Conservation (phyloP, 2,888 invertebrate genomes). For the Fragum whitleyi region DNA sequence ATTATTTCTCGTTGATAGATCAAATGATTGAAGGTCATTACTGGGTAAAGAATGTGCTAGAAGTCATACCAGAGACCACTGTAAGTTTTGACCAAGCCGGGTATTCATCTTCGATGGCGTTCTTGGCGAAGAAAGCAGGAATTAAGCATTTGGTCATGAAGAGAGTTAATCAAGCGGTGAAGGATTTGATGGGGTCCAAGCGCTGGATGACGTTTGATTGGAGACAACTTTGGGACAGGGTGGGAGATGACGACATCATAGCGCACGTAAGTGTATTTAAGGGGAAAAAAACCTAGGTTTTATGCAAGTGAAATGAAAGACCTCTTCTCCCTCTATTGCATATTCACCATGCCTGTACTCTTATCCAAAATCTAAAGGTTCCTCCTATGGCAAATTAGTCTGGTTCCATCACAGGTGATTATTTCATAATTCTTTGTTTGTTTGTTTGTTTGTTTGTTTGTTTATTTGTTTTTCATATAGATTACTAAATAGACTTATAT, state of each 20-base stretch:
- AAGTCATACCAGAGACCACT: conserved; percentile 83
- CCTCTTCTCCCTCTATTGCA: too few relatives aligned
- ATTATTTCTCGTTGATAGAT: conserved; percentile 77
- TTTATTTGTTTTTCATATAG: too few relatives aligned
- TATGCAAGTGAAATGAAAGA: too few relatives aligned
- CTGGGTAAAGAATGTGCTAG: conserved; percentile 85
- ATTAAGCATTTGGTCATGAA: conserved; percentile 77
- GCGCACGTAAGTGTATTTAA: conserved; percentile 5
- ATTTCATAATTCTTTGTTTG: too few relatives aligned
- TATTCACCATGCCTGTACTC: too few relatives aligned
- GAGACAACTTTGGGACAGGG: conserved; percentile 90
- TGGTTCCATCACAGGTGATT: too few relatives aligned
- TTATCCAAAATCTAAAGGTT: too few relatives aligned
- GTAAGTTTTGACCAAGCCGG: conserved; percentile 83
- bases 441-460: too few relatives aligned
- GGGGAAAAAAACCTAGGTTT: too few relatives aligned
- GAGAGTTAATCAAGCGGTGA: conserved; percentile 91
- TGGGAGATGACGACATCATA: conserved; percentile 87
- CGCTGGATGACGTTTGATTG: conserved; percentile 95
- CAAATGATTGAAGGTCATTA: conserved; percentile 81
- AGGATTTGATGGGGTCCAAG: conserved; percentile 91
- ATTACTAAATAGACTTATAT: too few relatives aligned
- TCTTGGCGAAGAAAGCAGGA: conserved; percentile 77
- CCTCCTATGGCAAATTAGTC: too few relatives aligned
- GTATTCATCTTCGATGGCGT: conserved; percentile 79